Conservation (phyloP, 64 coral and sea anemone species). For the Cladopsammia gracilis region DNA sequence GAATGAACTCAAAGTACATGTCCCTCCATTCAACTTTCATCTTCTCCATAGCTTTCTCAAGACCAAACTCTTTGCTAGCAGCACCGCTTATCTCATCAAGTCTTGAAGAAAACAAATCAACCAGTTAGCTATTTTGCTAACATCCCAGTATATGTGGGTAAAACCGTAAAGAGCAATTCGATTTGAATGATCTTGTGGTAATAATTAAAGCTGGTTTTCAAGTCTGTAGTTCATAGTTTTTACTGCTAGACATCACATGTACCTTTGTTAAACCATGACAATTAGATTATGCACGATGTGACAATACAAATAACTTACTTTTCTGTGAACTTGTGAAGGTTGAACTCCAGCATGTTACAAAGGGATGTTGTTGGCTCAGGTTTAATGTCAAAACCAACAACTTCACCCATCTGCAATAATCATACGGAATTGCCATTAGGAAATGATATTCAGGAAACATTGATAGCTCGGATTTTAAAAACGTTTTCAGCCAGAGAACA, state of each 20-base stretch:
- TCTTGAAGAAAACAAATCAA: constrained; percentile 43
- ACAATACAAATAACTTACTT: constrained; percentile 64
- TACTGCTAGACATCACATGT: too few relatives aligned
- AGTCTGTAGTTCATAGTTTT: too few relatives aligned
- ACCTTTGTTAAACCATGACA: too few relatives aligned
- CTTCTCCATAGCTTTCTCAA: constrained; percentile 98
- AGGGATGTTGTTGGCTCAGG: constrained; percentile 88
- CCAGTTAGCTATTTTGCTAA: neutral
- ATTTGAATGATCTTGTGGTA: too few relatives aligned
- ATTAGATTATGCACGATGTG: too few relatives aligned
- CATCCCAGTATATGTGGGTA: too few relatives aligned
- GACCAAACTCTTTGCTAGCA: constrained; percentile 94
- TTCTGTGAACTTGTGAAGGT: constrained; percentile 84
- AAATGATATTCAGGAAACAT: too few relatives aligned
- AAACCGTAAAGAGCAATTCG: too few relatives aligned
- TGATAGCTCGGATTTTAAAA: too few relatives aligned
- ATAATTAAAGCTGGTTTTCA: too few relatives aligned
- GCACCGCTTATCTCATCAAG: constrained; percentile 96
- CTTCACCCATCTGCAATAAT: constrained; percentile 85
- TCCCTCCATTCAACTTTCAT: constrained; percentile 99
- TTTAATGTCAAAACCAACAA: constrained; percentile 93
- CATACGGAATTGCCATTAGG: neutral
- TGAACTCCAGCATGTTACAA: constrained; percentile 98
- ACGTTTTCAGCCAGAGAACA: too few relatives aligned
- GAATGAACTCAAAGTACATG: constrained; percentile 97